phyloP scores from a whole-genome alignment of 2,113 vertebrate genomes.

The Gadus chalcogrammus region DNA sequence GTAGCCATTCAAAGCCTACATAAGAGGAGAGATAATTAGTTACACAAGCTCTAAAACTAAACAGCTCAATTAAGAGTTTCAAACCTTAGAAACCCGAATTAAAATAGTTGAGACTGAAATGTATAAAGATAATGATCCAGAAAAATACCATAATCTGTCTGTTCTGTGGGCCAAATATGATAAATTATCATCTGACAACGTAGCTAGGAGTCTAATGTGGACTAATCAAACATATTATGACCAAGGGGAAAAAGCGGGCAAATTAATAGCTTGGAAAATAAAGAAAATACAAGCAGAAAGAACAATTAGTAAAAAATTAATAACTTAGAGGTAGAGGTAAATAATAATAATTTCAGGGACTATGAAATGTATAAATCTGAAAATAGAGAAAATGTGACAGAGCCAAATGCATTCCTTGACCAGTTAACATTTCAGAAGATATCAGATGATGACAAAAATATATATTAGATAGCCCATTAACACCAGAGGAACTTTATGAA shows the following conservation, averaged over 20 bases:
- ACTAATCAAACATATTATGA: constrained; percentile 27
- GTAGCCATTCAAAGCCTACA: not conserved
- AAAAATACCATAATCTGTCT: too few species aligned
- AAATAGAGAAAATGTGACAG: constrained; percentile 3
- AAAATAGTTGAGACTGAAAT: not conserved
- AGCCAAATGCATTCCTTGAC: not conserved
- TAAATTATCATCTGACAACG: constrained; percentile 21
- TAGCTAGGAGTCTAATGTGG: constrained; percentile 17
- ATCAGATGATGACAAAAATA: constrained; percentile 8
- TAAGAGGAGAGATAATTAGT: too few species aligned
- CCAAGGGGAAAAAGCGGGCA: constrained; percentile 27
- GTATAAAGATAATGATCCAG: not conserved
- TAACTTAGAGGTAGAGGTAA: constrained; percentile 10
- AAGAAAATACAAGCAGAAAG: constrained; percentile 8
- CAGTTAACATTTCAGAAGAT: constrained; percentile 17
- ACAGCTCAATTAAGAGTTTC: not conserved
- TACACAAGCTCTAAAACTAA: not conserved
- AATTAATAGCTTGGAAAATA: constrained; percentile 21
- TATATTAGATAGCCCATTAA: not conserved
- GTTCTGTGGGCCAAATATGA: constrained; percentile 7
- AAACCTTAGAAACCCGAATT: not conserved
- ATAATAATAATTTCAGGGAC: constrained; percentile 6
- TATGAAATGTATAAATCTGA: constrained; percentile 17
- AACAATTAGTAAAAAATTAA: constrained; percentile 6
- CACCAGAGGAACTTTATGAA: constrained; percentile 17